Evolutionary conservation across 2,888 invertebrate genomes (phyloP), one percentile per base, ranked within the genome.

Genomic region (Blastobasis lacticolella): DNA sequence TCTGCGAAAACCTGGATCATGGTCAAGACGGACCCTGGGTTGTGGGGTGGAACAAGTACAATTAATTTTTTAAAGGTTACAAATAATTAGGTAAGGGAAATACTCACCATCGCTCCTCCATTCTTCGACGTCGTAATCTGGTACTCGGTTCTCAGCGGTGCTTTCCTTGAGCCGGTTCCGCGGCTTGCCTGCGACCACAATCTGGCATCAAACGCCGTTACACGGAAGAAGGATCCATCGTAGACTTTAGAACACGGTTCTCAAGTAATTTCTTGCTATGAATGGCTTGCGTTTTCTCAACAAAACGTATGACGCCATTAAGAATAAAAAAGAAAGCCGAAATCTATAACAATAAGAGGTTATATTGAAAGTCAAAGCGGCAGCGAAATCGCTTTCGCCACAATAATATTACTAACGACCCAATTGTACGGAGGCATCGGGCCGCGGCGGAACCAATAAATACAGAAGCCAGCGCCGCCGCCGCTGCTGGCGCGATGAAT

Each of bases 51-150:
- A n/a, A n/a, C n/a, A n/a, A n/a, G n/a, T n/a, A n/a, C n/a, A n/a
- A n/a, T n/a, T n/a, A n/a, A n/a, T n/a, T 23, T 23, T 23, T 23
- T 23, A 23, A 23, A 23, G 2, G 1, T 23, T 23, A 23, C 23
- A 23, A 23, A 2, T 1, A 23, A 2, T 3, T 23, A 23, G 23
- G 23, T 23, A 23, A 23, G 3, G 23, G 23, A 23, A 23, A 23
- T 45, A 71, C 90, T 89, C 73, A 91, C 92, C 91, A 78, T 91
- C 88, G 78, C 92, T 91, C 78, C 92, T 91, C 92, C 92, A 92
- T 81, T 93, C 93, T 81, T 93, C 93, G 63, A 92, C 90, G 67
- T 92, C 93, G 78, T 92, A 93, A 83, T 93, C 94, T 61, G 59
- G 91, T 84, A 91, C 90, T 82, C 91, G 89, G 72, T 90, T 90